phyloP scores from a whole-genome alignment of 2,797 vertebrate species.

The Enteromius radiatus region DNA sequence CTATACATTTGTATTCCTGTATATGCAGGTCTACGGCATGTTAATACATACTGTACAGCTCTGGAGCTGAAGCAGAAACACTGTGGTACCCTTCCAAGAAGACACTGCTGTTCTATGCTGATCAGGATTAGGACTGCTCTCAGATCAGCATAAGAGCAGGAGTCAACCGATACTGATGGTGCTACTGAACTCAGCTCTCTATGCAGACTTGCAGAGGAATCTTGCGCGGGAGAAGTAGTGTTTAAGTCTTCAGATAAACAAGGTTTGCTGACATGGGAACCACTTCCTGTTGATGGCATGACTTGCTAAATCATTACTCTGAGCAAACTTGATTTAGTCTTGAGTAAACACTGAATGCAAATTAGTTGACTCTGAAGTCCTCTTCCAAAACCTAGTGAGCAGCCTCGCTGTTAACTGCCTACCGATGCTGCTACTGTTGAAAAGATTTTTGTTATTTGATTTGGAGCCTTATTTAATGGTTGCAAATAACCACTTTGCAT shows the following conservation, averaged over 20 bases:
- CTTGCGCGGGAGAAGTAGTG: neutral
- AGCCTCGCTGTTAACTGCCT: neutral
- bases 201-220: conserved; percentile 38
- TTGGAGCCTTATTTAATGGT: neutral
- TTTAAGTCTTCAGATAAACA: neutral
- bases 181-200: conserved; percentile 16
- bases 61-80: neutral
- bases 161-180: conserved; percentile 8
- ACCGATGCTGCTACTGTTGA: neutral
- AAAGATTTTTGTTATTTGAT: neutral
- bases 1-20: neutral
- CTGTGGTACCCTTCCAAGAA: neutral
- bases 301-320: neutral
- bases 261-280: neutral
- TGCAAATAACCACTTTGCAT: neutral
- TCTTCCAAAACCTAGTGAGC: neutral
- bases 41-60: conserved; percentile 14
- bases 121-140: conserved; percentile 10
- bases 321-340: conserved; percentile 9
- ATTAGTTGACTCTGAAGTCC: neutral
- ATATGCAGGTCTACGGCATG: neutral
- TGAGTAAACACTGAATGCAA: neutral
- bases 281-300: conserved; percentile 12
- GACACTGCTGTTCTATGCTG: conserved; percentile 6
- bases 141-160: conserved; percentile 17